Conservation (phyloP, 1,140 invertebrate genomes). For the Sinella curviseta region DNA sequence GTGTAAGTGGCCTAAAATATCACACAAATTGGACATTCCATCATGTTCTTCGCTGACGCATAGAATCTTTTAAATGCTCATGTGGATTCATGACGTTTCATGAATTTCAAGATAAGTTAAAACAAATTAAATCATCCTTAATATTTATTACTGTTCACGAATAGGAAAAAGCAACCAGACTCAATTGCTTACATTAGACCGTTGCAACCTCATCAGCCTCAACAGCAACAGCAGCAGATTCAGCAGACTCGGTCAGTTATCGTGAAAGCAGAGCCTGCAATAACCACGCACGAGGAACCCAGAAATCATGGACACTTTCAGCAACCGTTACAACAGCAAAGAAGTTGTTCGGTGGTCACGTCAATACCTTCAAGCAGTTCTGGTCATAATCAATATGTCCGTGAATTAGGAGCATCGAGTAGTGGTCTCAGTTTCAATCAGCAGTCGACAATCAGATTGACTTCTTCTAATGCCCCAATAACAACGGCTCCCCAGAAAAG, state of each 20-base stretch:
- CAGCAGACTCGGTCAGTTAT: not conserved
- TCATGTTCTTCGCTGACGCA: no score
- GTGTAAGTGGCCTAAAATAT: not conserved
- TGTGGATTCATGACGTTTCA: not conserved
- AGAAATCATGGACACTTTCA: not conserved
- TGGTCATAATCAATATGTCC: not conserved
- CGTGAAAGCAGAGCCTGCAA: conserved; percentile 9
- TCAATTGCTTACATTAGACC: not conserved
- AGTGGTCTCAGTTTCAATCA: conserved; percentile 9
- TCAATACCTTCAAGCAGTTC: not conserved
- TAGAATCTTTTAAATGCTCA: not conserved
- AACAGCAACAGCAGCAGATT: not conserved
- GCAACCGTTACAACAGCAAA: not conserved
- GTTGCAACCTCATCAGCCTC: not conserved
- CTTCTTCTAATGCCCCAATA: not conserved
- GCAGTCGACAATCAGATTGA: conserved; percentile 10
- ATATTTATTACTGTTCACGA: not conserved
- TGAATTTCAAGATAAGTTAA: no score
- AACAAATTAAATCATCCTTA: not conserved
- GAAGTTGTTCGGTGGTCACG: not conserved
- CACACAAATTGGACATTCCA: no score
- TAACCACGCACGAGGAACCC: not conserved
- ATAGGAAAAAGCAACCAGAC: conserved; percentile 19
- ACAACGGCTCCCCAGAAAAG: not conserved
- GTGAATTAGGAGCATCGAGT: not conserved